phyloP scores from a whole-genome alignment of 2,113 vertebrate genomes.

The cat (Felis catus) region DNA sequence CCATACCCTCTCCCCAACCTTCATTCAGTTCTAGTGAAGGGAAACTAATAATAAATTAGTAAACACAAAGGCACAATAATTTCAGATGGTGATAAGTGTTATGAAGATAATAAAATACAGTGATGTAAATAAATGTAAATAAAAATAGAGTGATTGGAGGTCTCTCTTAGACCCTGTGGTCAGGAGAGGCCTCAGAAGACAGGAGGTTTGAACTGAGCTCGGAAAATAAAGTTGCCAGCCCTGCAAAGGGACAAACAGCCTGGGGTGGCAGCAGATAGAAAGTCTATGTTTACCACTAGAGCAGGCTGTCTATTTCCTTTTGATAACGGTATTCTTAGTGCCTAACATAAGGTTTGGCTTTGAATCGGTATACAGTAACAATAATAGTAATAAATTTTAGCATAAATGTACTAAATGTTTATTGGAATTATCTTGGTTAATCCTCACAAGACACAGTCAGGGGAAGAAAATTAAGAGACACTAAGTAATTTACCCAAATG shows the following conservation, averaged over 20 bases:
- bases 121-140: background rate
- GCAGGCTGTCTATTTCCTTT: background rate
- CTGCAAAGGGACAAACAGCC: background rate
- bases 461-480: constrained; percentile 19
- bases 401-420: constrained; percentile 2
- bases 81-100: background rate
- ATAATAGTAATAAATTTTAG: background rate
- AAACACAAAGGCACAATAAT: background rate
- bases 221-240: background rate
- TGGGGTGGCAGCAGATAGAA: background rate
- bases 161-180: background rate
- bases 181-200: background rate
- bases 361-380: constrained; percentile 5
- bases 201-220: background rate
- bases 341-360: constrained; percentile 30
- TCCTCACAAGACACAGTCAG: background rate
- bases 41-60: background rate
- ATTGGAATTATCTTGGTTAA: constrained; percentile 41
- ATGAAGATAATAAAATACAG: background rate
- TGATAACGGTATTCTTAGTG: constrained; percentile 2
- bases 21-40: background rate
- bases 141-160: background rate
- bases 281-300: background rate
- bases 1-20: background rate
- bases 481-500: constrained; percentile 16